Percentiles rank a stretch among this genome's conserved stretches.
Evolutionary conservation across 2,113 vertebrate genomes (phyloP).

Genomic region (Toxotes jaculatrix): DNA sequence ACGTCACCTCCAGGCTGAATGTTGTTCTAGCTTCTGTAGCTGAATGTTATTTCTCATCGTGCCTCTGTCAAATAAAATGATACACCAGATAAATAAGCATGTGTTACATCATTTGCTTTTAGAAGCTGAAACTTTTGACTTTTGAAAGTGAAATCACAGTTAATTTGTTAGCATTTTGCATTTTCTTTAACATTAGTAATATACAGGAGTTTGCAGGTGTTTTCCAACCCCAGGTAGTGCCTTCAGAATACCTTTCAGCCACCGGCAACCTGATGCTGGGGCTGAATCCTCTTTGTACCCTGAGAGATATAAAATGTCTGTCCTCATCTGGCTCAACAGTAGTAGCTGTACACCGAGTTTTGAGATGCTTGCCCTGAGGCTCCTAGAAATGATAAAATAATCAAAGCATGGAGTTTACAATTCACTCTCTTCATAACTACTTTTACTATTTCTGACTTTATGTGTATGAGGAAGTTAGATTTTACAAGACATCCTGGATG

Average conservation of each 20-base stretch:
- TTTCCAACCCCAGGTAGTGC: too few species aligned
- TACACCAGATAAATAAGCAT: not conserved
- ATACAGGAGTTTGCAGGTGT: too few species aligned
- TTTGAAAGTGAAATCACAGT: too few species aligned
- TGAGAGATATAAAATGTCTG: not conserved
- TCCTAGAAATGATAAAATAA: conserved; percentile 4
- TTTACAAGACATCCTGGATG: conserved; percentile 42
- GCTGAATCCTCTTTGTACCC: not conserved
- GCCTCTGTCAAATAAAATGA: not conserved
- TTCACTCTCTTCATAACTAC: conserved; percentile 27
- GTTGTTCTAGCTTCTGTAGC: not conserved
- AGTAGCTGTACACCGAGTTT: not conserved
- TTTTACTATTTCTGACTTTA: conserved; percentile 31
- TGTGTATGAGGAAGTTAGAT: conserved; percentile 20
- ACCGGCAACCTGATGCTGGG: not conserved
- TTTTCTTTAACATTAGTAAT: too few species aligned
- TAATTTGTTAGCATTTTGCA: too few species aligned
- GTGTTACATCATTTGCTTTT: not conserved
- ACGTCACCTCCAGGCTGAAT: not conserved
- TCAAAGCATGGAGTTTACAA: conserved; percentile 17
- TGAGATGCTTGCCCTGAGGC: not conserved
- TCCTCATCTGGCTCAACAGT: not conserved
- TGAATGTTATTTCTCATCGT: too few species aligned
- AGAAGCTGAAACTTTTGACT: not conserved
- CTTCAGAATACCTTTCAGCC: not conserved